Conservation (phyloP, 2,888 invertebrate species). For the Trissolcus brochymenae region DNA sequence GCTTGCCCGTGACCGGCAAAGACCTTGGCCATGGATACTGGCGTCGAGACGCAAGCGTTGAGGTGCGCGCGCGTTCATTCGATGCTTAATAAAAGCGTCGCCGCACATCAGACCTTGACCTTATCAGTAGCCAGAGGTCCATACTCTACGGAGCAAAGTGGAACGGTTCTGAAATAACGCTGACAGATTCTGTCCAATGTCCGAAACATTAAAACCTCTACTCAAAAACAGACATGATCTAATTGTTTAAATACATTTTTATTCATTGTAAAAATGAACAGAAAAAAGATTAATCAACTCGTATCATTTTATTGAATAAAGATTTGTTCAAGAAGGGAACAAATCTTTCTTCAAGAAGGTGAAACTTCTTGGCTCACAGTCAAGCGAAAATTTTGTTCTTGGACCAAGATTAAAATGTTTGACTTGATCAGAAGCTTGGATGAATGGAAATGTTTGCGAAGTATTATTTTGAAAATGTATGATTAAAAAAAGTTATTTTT, state of each 20-base stretch:
- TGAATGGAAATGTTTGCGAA: too few relatives aligned
- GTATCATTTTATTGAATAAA: not conserved
- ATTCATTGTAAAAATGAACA: not conserved
- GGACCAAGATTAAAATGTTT: too few relatives aligned
- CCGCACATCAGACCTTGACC: constrained; percentile 55
- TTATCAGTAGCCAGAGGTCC: constrained; percentile 58
- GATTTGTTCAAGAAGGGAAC: too few relatives aligned
- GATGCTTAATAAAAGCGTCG: constrained; percentile 55
- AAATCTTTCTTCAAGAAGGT: too few relatives aligned
- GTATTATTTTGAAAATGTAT: too few relatives aligned
- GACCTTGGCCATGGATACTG: constrained; percentile 74
- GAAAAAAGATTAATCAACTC: not conserved
- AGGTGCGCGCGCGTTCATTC: constrained; percentile 64
- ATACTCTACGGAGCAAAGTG: constrained; percentile 33
- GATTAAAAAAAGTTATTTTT: too few relatives aligned
- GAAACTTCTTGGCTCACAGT: too few relatives aligned
- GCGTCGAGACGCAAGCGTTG: constrained; percentile 69
- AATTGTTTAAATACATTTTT: not conserved
- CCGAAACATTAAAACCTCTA: not conserved
- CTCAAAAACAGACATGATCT: not conserved
- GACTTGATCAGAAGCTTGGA: too few relatives aligned
- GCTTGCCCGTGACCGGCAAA: constrained; percentile 73
- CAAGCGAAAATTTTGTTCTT: too few relatives aligned
- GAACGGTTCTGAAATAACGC: not conserved
- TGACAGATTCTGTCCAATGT: not conserved